Base-by-base conservation (phyloP, 2,113 vertebrate genomes). In the Scartelaos histophorus region DNA sequence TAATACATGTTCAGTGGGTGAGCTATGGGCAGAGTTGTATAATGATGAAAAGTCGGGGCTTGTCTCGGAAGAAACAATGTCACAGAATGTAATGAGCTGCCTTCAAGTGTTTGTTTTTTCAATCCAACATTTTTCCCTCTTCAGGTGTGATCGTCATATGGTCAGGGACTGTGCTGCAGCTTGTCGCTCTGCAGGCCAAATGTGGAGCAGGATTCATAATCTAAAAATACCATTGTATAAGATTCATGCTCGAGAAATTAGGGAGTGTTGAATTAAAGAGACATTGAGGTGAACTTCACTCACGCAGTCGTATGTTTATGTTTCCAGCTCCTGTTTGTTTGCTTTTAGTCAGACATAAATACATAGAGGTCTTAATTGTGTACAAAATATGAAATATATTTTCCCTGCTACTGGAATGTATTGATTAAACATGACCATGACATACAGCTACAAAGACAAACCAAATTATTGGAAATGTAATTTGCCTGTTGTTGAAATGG, bases 11-110 rank as follows among this genome's bases (percentile, higher is more conserved):
- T 94, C 93, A 64, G 83, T 81, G 89, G 92, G 90, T 94, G 93
- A 94, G 94, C 93, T 90, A 92, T 87, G 90, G 86, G 89, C 87
- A 82, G 88, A 91, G 92, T 94, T 94, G 94, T 94, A 92, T 93
- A 92, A 93, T 69, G 90, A 88, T 88, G 95, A 96, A 94, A 78
- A 86, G 95, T 97, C 93, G 89, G 81, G 95, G 95, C 96, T 96
- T 96, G 97, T 93, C 94, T 93, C 19, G 80, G 82, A 92, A 92
- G 91, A 92, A 94, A 93, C 93, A 90, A 78, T 94, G 92, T 95
- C 93, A 68, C 88, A 85, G 76, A 60, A 87, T 25, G 93, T 87
- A 94, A 90, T 85, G 83, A 74, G 61, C 85, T 74, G 71, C 73
- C 91, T 93, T 90, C 88, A 88, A 89, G 84, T 92, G 91, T 94